Conservation (phyloP, 2,797 vertebrate genomes). For the Euphonia xanthogaster region DNA sequence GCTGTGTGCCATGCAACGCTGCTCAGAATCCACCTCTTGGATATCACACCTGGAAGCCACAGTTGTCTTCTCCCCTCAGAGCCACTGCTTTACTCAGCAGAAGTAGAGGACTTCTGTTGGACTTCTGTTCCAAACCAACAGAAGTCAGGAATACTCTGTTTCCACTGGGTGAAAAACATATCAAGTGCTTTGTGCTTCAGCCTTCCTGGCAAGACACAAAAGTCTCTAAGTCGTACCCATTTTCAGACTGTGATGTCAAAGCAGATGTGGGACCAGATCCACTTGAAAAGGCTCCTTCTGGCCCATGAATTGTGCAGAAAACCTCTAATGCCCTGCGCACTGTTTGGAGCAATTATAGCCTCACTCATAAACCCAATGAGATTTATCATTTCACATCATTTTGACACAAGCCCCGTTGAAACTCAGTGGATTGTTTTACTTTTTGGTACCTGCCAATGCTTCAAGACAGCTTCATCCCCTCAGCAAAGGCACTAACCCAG, state of each 20-base stretch:
- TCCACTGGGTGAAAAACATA: neutral
- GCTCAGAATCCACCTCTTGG: neutral
- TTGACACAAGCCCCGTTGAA: neutral
- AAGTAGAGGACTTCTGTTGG: no score
- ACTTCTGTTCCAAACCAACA: neutral
- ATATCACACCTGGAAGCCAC: neutral
- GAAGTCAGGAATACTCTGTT: neutral
- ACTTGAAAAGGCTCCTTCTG: neutral
- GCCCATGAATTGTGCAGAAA: neutral
- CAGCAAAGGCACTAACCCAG: neutral
- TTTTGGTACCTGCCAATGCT: neutral
- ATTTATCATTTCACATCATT: neutral
- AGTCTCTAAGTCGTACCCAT: neutral
- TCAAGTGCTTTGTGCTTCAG: neutral
- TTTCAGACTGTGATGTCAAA: neutral
- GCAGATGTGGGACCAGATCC: neutral
- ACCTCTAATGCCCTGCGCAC: neutral
- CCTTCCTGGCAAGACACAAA: neutral
- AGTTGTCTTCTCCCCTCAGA: neutral
- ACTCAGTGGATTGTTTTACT: neutral
- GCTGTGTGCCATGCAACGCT: rapidly evolving
- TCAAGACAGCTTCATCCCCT: neutral
- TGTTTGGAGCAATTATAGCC: neutral
- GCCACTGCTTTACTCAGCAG: neutral
- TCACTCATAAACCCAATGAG: neutral